Conservation (phyloP, 2,888 invertebrate species). For the Luffia ferchaultella region DNA sequence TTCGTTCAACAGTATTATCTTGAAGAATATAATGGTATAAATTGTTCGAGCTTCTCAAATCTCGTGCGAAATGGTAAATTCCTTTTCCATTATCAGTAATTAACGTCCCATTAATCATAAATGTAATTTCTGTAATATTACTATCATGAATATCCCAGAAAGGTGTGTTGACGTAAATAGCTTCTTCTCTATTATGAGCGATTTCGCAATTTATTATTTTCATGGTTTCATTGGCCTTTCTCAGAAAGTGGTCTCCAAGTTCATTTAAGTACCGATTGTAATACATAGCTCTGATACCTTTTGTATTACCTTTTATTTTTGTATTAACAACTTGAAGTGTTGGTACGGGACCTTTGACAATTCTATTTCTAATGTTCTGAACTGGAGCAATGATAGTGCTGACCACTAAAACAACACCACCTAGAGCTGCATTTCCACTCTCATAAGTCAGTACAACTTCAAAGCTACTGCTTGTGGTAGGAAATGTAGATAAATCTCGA, state of each 20-base stretch:
- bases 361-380: slow-evolving; percentile 76
- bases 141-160: slow-evolving; percentile 86
- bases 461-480: slow-evolving; percentile 85
- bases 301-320: slow-evolving; percentile 81
- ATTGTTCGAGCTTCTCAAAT: slow-evolving; percentile 95
- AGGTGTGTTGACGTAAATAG: slow-evolving; percentile 83
- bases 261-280: slow-evolving; percentile 91
- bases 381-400: slow-evolving; percentile 77
- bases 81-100: slow-evolving; percentile 90
- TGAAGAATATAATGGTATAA: slow-evolving; percentile 94
- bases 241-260: slow-evolving; percentile 82
- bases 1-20: slow-evolving; percentile 86
- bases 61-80: slow-evolving; percentile 88
- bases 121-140: slow-evolving; percentile 88
- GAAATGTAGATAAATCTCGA: slow-evolving; percentile 89
- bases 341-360: slow-evolving; percentile 82
- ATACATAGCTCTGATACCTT: slow-evolving; percentile 83
- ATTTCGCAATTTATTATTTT: slow-evolving; percentile 83
- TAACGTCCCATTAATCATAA: slow-evolving; percentile 86
- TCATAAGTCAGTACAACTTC: slow-evolving; percentile 81
- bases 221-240: slow-evolving; percentile 89
- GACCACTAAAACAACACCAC: slow-evolving; percentile 82
- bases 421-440: slow-evolving; percentile 80
- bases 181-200: slow-evolving; percentile 81
- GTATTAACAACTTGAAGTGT: slow-evolving; percentile 75